Percentiles rank a stretch among this genome's conserved stretches.
These are phyloP conservation scores for Oreochromis tanganicae DNA, from an alignment of 2,113 vertebrate species.

Conservation along the genomic window DNA sequence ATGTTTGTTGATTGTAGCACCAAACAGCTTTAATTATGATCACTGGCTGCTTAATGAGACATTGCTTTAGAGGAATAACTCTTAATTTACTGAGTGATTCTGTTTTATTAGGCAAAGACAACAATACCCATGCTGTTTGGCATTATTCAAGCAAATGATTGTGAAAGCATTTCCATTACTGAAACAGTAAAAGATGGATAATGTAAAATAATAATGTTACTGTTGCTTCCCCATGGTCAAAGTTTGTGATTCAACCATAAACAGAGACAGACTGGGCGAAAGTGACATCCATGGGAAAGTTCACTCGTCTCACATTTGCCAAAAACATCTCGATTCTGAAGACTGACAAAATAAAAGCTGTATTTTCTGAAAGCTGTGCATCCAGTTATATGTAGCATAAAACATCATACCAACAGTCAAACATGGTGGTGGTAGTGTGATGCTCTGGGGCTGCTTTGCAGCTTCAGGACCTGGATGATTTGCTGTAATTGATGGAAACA, in stretches of 20 bases:
- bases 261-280: not conserved
- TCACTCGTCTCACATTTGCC: not conserved
- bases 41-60: not conserved
- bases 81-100: not conserved
- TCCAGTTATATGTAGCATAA: not conserved
- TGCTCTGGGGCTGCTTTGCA: not conserved
- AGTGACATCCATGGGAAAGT: not conserved
- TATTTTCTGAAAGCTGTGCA: not conserved
- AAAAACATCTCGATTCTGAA: not conserved
- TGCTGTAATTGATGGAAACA: not conserved
- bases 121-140: not conserved
- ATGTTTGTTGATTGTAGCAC: not conserved
- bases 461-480: not conserved
- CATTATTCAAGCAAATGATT: not conserved
- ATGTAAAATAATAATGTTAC: not conserved
- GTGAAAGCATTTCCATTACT: not conserved
- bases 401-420: not conserved
- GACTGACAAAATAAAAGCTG: fast-evolving
- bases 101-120: not conserved
- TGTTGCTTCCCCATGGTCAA: not conserved
- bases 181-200: not conserved
- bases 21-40: not conserved
- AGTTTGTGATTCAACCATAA: not conserved
- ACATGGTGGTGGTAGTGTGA: not conserved
- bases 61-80: not conserved